A percentile compares a stretch with the other conserved stretches of the same genome.
These are phyloP conservation scores for Scaptodrosophila latifasciaeformis DNA, from an alignment of 2,888 invertebrate species.

Conservation along the genomic window DNA sequence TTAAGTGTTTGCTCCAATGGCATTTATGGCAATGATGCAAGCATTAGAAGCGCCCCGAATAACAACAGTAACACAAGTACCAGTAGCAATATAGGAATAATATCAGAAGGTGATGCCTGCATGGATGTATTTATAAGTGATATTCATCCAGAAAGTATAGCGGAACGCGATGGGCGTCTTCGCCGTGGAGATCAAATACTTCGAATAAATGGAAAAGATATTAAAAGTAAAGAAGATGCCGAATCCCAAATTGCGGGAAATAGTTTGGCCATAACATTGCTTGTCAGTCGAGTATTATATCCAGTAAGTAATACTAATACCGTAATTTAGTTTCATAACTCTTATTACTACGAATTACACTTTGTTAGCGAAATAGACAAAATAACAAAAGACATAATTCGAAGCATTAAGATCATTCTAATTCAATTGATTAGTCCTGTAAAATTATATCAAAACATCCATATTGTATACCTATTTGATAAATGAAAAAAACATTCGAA, in stretches of 20 bases:
- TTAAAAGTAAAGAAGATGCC: conserved; percentile 79
- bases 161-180: conserved; percentile 78
- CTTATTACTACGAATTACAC: no score
- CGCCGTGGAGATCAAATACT: conserved; percentile 80
- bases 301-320: conserved; percentile 72
- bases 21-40: conserved; percentile 27
- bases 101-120: conserved; percentile 76
- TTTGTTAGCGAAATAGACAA: no score
- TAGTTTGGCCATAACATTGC: conserved; percentile 77
- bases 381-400: no score
- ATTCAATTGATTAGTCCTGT: no score
- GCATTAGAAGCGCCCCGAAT: no score
- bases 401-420: no score
- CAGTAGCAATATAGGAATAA: conserved; percentile 66
- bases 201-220: conserved; percentile 79
- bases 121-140: conserved; percentile 83
- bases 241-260: conserved; percentile 79
- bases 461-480: no score
- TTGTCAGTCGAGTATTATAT: conserved; percentile 79
- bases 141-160: conserved; percentile 79
- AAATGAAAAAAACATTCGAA: no score
- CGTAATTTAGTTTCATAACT: no score
- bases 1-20: conserved; percentile 80
- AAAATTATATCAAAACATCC: no score
- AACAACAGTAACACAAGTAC: conserved; percentile 26